A percentile compares a stretch with the other conserved stretches of the same genome.
phyloP scores from a whole-genome alignment of 1,140 invertebrate genomes.

The Lineus longissimus region DNA sequence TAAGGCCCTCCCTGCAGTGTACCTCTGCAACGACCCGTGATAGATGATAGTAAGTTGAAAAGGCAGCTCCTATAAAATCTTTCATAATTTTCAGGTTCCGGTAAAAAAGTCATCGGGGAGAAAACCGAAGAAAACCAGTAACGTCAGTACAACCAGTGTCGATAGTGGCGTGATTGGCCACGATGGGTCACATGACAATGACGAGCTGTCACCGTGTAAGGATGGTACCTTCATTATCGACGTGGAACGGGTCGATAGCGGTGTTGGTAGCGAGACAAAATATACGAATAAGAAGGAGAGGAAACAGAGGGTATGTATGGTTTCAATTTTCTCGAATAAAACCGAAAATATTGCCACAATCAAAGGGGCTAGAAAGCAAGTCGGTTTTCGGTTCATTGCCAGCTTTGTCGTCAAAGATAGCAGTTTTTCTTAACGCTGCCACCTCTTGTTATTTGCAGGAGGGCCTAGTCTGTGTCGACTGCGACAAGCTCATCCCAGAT shows the following conservation, averaged over 20 bases:
- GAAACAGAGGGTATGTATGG: too few relatives aligned
- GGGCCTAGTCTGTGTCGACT: constrained; percentile 66
- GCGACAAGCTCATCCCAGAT: constrained; percentile 59
- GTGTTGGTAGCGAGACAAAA: constrained; percentile 87
- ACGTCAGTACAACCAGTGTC: background rate
- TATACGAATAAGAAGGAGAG: constrained; percentile 36
- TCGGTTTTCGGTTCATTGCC: too few relatives aligned
- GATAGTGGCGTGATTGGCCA: background rate
- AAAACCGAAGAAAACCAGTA: background rate
- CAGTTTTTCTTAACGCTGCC: too few relatives aligned
- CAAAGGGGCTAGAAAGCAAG: too few relatives aligned
- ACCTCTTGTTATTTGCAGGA: background rate
- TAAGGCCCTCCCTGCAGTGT: too few relatives aligned
- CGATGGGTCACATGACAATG: background rate
- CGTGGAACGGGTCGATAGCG: constrained; percentile 87
- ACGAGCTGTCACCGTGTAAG: constrained; percentile 21
- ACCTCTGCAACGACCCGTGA: too few relatives aligned
- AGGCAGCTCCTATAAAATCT: too few relatives aligned
- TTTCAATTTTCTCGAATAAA: too few relatives aligned
- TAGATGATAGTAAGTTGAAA: too few relatives aligned
- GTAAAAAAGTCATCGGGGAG: background rate
- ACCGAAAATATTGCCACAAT: too few relatives aligned
- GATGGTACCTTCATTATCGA: constrained; percentile 56
- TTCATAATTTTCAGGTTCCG: background rate
- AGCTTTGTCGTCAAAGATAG: too few relatives aligned